Evolutionary conservation across 2,113 vertebrate species (phyloP), one percentile per base, ranked within the genome.

Genomic region (Oreochromis aureus): DNA sequence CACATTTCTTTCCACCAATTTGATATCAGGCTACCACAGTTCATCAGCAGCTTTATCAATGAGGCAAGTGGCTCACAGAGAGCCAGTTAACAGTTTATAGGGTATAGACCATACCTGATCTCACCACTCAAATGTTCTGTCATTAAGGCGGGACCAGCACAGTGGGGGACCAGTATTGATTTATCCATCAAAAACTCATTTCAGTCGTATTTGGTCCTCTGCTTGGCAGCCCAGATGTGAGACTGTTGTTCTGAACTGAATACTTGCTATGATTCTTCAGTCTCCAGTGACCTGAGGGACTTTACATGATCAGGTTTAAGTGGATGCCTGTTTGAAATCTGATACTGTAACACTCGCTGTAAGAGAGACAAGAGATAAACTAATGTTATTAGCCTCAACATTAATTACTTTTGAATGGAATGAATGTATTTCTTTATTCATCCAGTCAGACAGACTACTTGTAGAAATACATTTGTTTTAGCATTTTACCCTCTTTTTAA

Each of bases 101-200:
- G 61, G 56, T 73, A 82, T 58, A 76, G 34, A 80, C 71, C 27
- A 18, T 55, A 69, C 39, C 69, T 13, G n/a, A 27, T 63, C 53
- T 81, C 30, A 61, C 91, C 54, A 24, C 89, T 71, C 80, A 79
- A 51, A 79, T 86, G 63, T 81, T 86, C 76, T 78, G 71, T 89
- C 87, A 85, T 89, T 84, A 91, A 84, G 83, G 83, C 69, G 63
- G 41, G 46, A 30, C 59, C 36, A 53, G 44, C 82, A 48, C 54
- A 78, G 66, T 22, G n/a, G 81, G 32, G 30, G 19, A 22, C 3
- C 22, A 34, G 15, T 39, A 81, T 69, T 27, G 83, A 92, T 92
- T 88, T 79, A 86, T 69, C 82, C 80, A 89, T 81, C 84, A 88
- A 53, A 89, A 32, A 41, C 66, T 91, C 5, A 86, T 89, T 88